Evolutionary conservation across 2,797 vertebrate species (phyloP), one percentile per base, ranked within the genome.

Genomic region (Coreius guichenoti): DNA sequence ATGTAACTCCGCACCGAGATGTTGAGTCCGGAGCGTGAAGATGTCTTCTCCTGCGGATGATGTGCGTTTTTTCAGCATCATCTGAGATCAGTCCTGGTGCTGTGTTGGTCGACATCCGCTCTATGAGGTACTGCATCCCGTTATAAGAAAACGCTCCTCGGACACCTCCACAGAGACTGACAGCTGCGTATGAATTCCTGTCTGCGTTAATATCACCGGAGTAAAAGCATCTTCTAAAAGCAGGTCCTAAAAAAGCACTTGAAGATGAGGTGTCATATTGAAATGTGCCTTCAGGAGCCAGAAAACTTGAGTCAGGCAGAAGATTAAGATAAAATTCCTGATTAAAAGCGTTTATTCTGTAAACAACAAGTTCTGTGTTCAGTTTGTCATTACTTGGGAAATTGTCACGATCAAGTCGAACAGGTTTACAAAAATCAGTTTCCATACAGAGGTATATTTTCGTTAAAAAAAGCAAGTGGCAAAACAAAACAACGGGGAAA

Each of bases 141-240:
- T 94, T 93, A 90, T 96, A 97, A 33, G 96, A 96, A 82, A 99
- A 99, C 4, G 96, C 97, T 73, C 98, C 98, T 2, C 94, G 96
- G 36, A 98, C 90, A 78, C 98, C 98, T 43, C 95, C 95, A 86
- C 98, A 99, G 51, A 99, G 92, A 91, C 97, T 99, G 88, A 99
- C 70, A 3, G 97, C 97, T 3, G 96, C 98, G 56, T 98, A 99
- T 0, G 98, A 99, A 69, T 93, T 93, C 14, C 88, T 92, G 82
- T 99, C 97, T 3, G 91, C 93, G 88, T 99, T 99, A 90, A 99
- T 96, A 77, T 96, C 94, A 83, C 98, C 98, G 2, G 98, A 98
- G 84, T 97, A 99, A 91, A 99, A 99, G 89, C 98, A 99, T 85
- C 94, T 92, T 91, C 96, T 92, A 65, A 95, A 91, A 65, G 93